Evolutionary conservation across 2,113 vertebrate genomes (phyloP).

Genomic region (Sapayoa aenigma): DNA sequence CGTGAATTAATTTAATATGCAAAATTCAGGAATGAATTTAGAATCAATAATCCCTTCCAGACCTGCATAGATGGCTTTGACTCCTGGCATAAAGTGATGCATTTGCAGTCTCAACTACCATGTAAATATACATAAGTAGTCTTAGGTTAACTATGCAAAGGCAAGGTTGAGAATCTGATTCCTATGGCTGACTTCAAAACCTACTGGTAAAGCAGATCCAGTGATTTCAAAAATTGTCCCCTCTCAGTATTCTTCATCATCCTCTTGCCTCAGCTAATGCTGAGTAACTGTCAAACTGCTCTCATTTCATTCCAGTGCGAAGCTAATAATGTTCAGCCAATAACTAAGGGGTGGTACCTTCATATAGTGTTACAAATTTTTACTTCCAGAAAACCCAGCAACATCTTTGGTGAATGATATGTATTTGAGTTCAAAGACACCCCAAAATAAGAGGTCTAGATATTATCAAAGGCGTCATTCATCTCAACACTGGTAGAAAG

Average conservation of each 20-base stretch:
- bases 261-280: not conserved
- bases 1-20: not conserved
- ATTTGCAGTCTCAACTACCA: not conserved
- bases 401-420: not conserved
- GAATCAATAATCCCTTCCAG: not conserved
- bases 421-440: not conserved
- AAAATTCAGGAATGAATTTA: not conserved
- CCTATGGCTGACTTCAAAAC: not conserved
- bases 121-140: not conserved
- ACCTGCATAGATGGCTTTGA: fast-evolving
- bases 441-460: not conserved
- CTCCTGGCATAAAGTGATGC: not conserved
- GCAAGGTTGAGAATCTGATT: not conserved
- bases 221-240: not conserved
- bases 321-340: not conserved
- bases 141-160: not conserved
- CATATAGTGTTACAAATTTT: not conserved
- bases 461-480: not conserved
- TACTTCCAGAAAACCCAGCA: not conserved
- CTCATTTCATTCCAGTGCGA: not conserved
- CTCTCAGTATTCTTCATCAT: not conserved
- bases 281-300: not conserved
- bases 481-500: not conserved
- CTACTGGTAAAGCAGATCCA: not conserved
- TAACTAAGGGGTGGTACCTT: not conserved